Evolutionary conservation across 2,113 vertebrate species (phyloP).

Genomic region (Seriola aureovittata): DNA sequence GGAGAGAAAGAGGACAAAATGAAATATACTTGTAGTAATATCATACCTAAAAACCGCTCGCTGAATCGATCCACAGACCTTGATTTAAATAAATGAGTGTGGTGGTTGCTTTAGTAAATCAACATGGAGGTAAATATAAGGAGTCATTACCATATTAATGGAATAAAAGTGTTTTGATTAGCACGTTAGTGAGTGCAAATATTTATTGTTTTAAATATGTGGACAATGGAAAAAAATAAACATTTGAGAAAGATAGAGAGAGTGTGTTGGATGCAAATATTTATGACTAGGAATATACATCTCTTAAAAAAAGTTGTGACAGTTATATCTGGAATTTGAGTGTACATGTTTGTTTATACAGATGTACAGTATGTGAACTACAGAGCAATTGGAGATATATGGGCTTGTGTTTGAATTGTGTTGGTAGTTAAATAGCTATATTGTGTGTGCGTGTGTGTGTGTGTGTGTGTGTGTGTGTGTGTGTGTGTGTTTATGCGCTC

Average conservation of each 20-base stretch:
- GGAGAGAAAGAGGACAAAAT: background rate
- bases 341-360: background rate
- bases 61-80: conserved; percentile 34
- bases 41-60: background rate
- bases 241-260: conserved; percentile 1
- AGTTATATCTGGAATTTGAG: background rate
- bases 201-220: conserved; percentile 65
- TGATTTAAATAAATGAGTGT: conserved; percentile 39
- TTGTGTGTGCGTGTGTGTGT: background rate
- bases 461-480: background rate
- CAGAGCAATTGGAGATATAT: too few relatives aligned
- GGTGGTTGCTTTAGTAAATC: conserved; percentile 47
- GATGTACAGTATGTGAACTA: background rate
- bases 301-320: background rate
- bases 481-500: background rate
- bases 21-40: background rate
- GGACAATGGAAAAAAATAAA: conserved; percentile 5
- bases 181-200: conserved; percentile 64
- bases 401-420: background rate
- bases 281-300: conserved; percentile 16
- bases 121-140: conserved; percentile 55
- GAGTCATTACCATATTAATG: conserved; percentile 76
- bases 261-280: conserved; percentile 44
- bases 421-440: background rate
- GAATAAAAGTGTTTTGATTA: conserved; percentile 63